Evolutionary conservation across 2,113 vertebrate species (phyloP).

Genomic region (Ctenomys sociabilis): DNA sequence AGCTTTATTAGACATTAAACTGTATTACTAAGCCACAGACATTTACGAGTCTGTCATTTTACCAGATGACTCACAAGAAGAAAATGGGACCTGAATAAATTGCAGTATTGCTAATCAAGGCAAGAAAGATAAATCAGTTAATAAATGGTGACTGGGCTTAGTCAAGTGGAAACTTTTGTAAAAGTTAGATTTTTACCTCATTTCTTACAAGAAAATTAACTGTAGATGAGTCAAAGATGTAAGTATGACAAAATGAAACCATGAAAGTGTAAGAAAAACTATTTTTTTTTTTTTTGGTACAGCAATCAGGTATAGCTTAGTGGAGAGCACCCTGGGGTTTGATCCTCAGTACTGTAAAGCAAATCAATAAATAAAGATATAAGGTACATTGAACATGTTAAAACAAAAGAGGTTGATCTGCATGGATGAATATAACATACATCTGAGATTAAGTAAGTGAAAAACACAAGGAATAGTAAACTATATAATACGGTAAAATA

Average conservation of each 20-base stretch:
- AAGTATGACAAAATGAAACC: neutral
- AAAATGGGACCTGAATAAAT: neutral
- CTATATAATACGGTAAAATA: neutral
- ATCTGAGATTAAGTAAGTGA: neutral
- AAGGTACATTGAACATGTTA: neutral
- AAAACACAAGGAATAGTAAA: neutral
- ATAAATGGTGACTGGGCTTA: neutral
- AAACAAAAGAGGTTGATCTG: neutral
- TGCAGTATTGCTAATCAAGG: neutral
- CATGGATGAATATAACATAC: neutral
- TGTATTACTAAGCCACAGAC: neutral
- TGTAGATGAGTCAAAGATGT: neutral
- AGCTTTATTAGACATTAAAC: neutral
- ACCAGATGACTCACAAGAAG: neutral
- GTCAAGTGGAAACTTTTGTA: neutral
- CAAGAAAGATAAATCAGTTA: neutral
- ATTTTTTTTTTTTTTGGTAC: neutral
- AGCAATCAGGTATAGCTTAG: neutral
- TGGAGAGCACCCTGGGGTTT: neutral
- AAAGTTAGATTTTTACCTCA: neutral
- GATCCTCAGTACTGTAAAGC: neutral
- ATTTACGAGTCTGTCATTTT: neutral
- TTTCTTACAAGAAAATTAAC: slow-evolving; percentile 1
- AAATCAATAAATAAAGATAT: neutral
- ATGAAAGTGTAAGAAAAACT: neutral